Conservation (phyloP, 2,113 vertebrate genomes). For the Rhagologus leucostigma region DNA sequence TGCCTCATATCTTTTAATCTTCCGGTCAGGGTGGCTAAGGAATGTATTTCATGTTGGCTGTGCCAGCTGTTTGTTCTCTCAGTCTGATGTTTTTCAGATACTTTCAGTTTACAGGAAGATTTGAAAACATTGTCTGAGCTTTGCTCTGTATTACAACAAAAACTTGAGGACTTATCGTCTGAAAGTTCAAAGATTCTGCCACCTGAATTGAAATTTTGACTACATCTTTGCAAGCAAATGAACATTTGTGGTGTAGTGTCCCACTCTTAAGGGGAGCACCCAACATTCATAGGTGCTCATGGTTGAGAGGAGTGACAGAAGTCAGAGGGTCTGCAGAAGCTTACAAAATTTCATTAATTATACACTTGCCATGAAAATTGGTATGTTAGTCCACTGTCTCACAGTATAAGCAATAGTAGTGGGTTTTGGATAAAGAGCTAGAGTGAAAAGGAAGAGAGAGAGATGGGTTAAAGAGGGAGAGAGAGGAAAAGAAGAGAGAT, state of each 20-base stretch:
- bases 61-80: neutral
- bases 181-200: neutral
- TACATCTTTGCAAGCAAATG: neutral
- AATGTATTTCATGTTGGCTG: neutral
- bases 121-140: neutral
- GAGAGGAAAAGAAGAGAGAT: neutral
- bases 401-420: neutral
- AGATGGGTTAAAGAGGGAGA: neutral
- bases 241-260: neutral
- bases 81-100: neutral
- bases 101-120: neutral
- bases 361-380: neutral
- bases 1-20: slow-evolving; percentile 31
- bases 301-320: rapidly evolving
- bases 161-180: neutral
- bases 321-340: neutral
- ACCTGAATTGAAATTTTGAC: neutral
- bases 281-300: neutral
- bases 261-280: neutral
- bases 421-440: neutral
- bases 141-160: neutral
- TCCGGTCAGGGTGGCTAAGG: neutral
- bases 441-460: neutral
- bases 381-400: neutral
- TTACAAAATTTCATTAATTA: neutral